Conservation (phyloP, 2,888 invertebrate species). For the Poecilus cupreus region DNA sequence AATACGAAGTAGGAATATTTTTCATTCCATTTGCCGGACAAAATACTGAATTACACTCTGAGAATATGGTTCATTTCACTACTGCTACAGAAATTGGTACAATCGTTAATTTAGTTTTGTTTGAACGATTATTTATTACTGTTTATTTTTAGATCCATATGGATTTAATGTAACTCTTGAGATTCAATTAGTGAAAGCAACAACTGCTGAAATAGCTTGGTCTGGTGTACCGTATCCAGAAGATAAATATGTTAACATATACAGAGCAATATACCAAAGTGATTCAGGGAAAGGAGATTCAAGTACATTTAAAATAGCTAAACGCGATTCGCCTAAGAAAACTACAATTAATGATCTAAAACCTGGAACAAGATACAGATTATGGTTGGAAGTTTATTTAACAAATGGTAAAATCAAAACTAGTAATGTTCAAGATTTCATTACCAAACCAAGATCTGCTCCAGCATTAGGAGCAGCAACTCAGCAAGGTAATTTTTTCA, state of each 20-base stretch:
- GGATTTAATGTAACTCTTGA: constrained; percentile 88
- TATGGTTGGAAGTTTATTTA: constrained; percentile 92
- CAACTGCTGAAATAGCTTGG: constrained; percentile 87
- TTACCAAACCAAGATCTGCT: constrained; percentile 84
- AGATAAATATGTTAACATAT: constrained; percentile 92
- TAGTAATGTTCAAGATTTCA: constrained; percentile 91
- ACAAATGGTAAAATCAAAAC: constrained; percentile 93
- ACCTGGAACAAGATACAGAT: constrained; percentile 87
- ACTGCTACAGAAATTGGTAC: constrained; percentile 82
- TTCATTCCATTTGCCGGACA: constrained; percentile 89
- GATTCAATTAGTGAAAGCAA: constrained; percentile 84
- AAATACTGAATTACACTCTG: constrained; percentile 85
- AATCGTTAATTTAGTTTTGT: constrained; percentile 56
- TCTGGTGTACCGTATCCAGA: constrained; percentile 91
- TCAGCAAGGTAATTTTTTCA: constrained; percentile 73
- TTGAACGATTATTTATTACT: constrained; percentile 21
- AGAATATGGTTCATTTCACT: constrained; percentile 81
- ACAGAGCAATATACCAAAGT: constrained; percentile 88
- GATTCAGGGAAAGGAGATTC: constrained; percentile 84
- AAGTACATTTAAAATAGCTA: constrained; percentile 84
- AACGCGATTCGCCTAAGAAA: constrained; percentile 81
- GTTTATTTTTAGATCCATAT: constrained; percentile 80
- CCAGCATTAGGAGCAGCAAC: constrained; percentile 73
- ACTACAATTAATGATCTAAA: constrained; percentile 81
- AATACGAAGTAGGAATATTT: constrained; percentile 88